Evolutionary conservation across 2,888 invertebrate species (phyloP), one percentile per base, ranked within the genome.

Genomic region (Diaperis boleti): DNA sequence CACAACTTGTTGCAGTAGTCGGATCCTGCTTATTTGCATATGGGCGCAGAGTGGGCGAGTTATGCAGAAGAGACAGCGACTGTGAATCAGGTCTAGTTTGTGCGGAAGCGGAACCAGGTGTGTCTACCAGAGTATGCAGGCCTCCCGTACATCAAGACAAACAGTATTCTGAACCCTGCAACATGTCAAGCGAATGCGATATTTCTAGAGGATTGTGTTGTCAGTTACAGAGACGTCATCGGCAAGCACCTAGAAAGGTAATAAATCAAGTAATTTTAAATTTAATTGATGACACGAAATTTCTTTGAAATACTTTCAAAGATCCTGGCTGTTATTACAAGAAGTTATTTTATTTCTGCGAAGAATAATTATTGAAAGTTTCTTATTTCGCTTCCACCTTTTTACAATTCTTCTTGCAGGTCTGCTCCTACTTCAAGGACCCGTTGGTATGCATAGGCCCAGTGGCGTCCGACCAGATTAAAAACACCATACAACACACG

Each of bases 391-490:
- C 22, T 22, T 7, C 22, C 22, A 22, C n/a, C n/a, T n/a, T n/a
- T n/a, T n/a, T n/a, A n/a, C n/a, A 11, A 3, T 7, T 22, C 8
- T 6, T 52, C 39, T 54, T 26, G 41, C 82, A 92, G 92, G 90
- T 91, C 69, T 95, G 95, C 82, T 92, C 92, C n/a, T 95, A 94
- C 82, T 95, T 94, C 88, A 93, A 92, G 78, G 94, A 94, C 76
- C 92, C 94, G 0, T 83, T 94, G 44, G 90, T 92, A 13, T 95
- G 95, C 85, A 92, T 95, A 75, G 94, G 93, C 0, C 91, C 92
- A 0, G 92, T 94, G 0, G 92, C 92, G 4, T 88, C 89, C 1
- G 92, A 92, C 74, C 91, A 91, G 78, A 87, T 92, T 57, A 87
- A 88, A 69, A 84, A 83, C 55, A 78, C 85, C 59, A 87, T 92